Evolutionary conservation across 1,140 invertebrate species (phyloP), one percentile per base, ranked within the genome.

Genomic region (Aethina tumida): DNA sequence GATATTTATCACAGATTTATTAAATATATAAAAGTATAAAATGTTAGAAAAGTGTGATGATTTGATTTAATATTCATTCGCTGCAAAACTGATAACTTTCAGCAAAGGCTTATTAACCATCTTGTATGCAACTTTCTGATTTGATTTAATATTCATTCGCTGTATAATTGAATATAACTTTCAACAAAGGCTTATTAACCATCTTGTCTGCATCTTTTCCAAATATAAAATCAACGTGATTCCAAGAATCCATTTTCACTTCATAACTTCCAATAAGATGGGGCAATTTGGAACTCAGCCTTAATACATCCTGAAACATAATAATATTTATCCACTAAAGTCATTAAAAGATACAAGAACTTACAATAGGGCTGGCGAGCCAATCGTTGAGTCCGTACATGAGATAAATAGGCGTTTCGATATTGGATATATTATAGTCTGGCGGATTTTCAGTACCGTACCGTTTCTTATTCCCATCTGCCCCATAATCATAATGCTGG

Each of bases 331-430:
- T n/a, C n/a, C n/a, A n/a, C n/a, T n/a, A n/a, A n/a, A n/a, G n/a
- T n/a, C n/a, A n/a, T n/a, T 25, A 33, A 13, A 29, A 32, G 8
- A n/a, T 17, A 26, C 4, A 36, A 28, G 17, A 6, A 62, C 58
- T 57, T 59, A 73, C 70, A 19, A 46, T 40, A 9, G 49, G 31
- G 54, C 71, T 72, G 1, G 80, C 73, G 0, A 88, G 59, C 70
- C 72, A 81, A 59, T 89, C 85, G 47, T 85, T 84, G 19, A 73
- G 56, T 2, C 70, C 69, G 47, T 72, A 81, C 47, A 79, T 75
- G 1, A 88, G 44, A n/a, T 73, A 75, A 15, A 83, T 68, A 0
- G 83, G 81, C 2, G 76, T 62, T 10, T 66, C 65, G 33, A 87
- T 73, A 42, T 73, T 71, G 2, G 64, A 56, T 2, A 82, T 21